phyloP scores from a whole-genome alignment of 2,797 vertebrate species.

The Ambastaia sidthimunki region DNA sequence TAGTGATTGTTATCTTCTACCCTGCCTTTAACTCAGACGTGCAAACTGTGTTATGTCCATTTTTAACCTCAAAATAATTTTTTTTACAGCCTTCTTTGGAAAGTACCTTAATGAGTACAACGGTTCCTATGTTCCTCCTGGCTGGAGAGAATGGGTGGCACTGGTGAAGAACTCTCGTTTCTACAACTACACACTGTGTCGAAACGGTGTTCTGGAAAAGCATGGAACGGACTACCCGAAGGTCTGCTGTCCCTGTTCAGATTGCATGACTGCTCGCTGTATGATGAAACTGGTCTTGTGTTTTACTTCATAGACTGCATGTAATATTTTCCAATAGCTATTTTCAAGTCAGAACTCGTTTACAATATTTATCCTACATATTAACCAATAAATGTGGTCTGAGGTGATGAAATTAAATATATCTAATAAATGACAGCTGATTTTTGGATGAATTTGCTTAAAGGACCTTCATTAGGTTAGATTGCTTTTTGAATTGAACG shows the following conservation, averaged over 20 bases:
- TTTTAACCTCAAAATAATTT: not conserved
- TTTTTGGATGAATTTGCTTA: not conserved
- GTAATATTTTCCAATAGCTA: not conserved
- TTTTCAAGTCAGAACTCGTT: not conserved
- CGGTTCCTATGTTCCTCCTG: conserved; percentile 95
- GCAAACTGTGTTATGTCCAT: not conserved
- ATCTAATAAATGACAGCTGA: not conserved
- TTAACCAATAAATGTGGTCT: not conserved
- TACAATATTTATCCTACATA: conserved; percentile 1
- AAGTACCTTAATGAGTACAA: conserved; percentile 99
- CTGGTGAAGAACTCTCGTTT: conserved; percentile 97
- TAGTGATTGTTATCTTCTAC: too few relatives aligned
- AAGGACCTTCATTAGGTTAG: not conserved
- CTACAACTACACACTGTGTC: conserved; percentile 97
- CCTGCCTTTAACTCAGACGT: not conserved
- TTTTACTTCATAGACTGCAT: not conserved
- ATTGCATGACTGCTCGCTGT: conserved; percentile 4
- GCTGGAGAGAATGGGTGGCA: conserved; percentile 98
- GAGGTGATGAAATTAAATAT: not conserved
- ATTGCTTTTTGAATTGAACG: too few relatives aligned
- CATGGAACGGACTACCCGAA: conserved; percentile 89
- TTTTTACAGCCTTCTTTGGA: conserved; percentile 90
- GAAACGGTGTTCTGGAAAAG: conserved; percentile 92
- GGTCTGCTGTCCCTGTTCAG: conserved; percentile 70
- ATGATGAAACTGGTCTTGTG: not conserved